Evolutionary conservation across 2,113 vertebrate genomes (phyloP).

Genomic region (Physeter macrocephalus): DNA sequence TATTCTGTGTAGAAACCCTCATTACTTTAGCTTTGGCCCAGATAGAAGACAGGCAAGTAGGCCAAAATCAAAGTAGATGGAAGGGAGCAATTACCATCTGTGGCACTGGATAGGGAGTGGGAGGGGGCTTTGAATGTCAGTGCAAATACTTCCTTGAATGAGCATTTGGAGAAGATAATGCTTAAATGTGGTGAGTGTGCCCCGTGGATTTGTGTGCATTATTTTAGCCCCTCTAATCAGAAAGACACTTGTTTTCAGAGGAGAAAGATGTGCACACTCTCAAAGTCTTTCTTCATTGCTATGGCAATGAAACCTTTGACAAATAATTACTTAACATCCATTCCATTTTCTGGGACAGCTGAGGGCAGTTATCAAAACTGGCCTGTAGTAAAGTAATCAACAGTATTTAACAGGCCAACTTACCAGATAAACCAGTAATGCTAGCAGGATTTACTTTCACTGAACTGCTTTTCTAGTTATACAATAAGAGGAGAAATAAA

Average conservation of each 20-base stretch:
- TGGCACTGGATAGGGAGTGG: not conserved
- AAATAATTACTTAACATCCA: constrained; percentile 57
- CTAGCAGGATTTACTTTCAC: constrained; percentile 55
- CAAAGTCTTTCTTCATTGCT: constrained; percentile 25
- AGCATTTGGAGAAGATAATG: not conserved
- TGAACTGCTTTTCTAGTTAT: constrained; percentile 49
- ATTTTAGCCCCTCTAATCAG: not conserved
- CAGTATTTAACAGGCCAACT: constrained; percentile 47
- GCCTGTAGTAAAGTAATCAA: constrained; percentile 65
- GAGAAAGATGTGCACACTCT: not conserved
- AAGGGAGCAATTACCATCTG: not conserved
- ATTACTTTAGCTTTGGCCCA: not conserved
- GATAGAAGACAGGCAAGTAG: not conserved
- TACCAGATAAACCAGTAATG: constrained; percentile 46
- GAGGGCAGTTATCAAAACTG: constrained; percentile 49
- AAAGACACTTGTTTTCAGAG: constrained; percentile 30
- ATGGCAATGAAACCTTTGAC: constrained; percentile 33
- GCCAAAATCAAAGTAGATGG: not conserved
- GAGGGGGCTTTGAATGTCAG: not conserved
- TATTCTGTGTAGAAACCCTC: not conserved
- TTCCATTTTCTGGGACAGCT: constrained; percentile 30
- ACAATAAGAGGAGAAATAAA: not conserved
- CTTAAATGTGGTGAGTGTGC: not conserved
- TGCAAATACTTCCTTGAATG: not conserved
- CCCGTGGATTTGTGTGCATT: not conserved